Evolutionary conservation across 2,113 vertebrate genomes (phyloP), one percentile per base, ranked within the genome.

Genomic region (Felis chaus): DNA sequence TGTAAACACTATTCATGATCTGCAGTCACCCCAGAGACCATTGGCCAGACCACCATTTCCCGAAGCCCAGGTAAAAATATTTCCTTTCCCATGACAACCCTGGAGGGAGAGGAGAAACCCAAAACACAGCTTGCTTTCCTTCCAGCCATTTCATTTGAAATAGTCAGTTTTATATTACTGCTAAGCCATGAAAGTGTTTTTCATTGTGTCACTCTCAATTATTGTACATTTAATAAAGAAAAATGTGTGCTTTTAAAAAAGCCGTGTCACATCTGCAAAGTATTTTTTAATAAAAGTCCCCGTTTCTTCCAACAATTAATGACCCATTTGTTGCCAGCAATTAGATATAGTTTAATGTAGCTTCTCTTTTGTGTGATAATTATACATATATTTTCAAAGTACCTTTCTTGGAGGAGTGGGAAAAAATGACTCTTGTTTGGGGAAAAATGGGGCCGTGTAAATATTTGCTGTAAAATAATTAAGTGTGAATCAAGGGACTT

Each of bases 61-160:
- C 98, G 97, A 99, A 98, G 98, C 97, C 98, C 97, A 97, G 91
- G 94, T 96, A 97, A 98, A 99, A 99, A 99, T 98, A 99, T 99
- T 99, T 98, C 98, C 98, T 98, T 97, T 97, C 98, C 98, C 98
- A 98, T 95, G 98, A 95, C 97, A 98, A 98, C 98, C 98, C 97
- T 98, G 97, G 93, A 98, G 98, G 97, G 98, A 98, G 98, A 97
- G 98, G 97, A 98, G 98, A 97, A 98, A 84, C 98, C 93, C 94
- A 98, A 98, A 97, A 95, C 92, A 98, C 97, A 98, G 61, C 50
- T 97, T 98, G 97, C 97, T 98, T 98, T 98, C 98, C 92, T 96
- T 98, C 98, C 95, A 98, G 98, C 82, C 95, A 89, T 98, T 98
- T 98, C 98, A 94, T 97, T 98, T 98, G 97, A 98, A 98, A 97